These are phyloP conservation scores for Prionace glauca DNA, from an alignment of 2,797 vertebrate genomes.

Conservation along the genomic window DNA sequence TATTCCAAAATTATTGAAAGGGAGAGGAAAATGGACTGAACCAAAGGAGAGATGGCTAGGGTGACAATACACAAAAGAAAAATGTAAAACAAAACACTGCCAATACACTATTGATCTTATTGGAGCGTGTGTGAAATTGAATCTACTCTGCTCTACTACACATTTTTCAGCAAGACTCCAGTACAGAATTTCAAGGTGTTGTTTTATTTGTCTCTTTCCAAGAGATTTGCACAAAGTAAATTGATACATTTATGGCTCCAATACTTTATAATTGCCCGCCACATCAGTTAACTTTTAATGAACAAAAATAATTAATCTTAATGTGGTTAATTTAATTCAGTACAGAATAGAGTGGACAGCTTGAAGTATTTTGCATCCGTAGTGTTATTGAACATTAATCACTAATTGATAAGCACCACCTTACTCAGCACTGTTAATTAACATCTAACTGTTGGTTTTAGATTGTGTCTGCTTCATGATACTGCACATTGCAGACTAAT, in stretches of 20 bases:
- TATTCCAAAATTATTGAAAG: neutral
- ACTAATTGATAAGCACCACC: neutral
- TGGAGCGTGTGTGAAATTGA: neutral
- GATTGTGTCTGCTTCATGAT: neutral
- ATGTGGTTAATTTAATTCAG: neutral
- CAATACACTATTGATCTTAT: neutral
- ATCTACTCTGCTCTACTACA: neutral
- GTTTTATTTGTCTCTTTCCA: neutral
- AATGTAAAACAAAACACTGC: neutral
- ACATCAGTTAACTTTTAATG: neutral
- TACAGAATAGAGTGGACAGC: neutral
- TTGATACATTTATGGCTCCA: neutral
- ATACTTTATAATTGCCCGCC: neutral
- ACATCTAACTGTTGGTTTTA: neutral
- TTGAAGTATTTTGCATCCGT: neutral
- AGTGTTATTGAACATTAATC: constrained; percentile 7
- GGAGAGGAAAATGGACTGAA: neutral
- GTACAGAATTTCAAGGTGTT: neutral
- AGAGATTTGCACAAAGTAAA: neutral
- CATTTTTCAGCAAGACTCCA: neutral
- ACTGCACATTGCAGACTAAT: neutral
- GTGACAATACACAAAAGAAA: neutral
- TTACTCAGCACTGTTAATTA: neutral
- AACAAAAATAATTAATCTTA: neutral
- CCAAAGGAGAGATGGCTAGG: neutral